Conservation (phyloP, 2,888 invertebrate species). For the Helleia helle region DNA sequence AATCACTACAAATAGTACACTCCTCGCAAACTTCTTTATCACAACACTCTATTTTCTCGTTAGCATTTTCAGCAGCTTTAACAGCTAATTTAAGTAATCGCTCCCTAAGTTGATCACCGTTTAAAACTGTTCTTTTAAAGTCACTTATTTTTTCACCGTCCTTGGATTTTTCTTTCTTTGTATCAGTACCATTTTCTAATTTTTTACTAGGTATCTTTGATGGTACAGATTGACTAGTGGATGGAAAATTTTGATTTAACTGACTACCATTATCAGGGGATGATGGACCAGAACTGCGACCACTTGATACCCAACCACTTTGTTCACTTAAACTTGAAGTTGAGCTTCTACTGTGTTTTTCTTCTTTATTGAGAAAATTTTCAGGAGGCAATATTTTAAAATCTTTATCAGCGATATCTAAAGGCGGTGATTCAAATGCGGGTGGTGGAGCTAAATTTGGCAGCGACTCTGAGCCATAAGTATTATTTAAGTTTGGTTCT, state of each 20-base stretch:
- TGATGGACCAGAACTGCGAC: constrained; percentile 77
- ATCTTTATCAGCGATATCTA: constrained; percentile 65
- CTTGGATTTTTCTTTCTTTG: constrained; percentile 27
- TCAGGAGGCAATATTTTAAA: constrained; percentile 68
- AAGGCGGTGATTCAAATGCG: constrained; percentile 73
- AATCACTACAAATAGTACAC: constrained; percentile 67
- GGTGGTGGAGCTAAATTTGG: constrained; percentile 80
- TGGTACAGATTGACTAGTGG: constrained; percentile 39
- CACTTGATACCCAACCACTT: constrained; percentile 91
- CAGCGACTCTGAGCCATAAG: constrained; percentile 79
- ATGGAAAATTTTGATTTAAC: constrained; percentile 60
- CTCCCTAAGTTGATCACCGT: constrained; percentile 78
- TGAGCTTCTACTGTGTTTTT: constrained; percentile 63
- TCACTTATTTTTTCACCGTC: constrained; percentile 54
- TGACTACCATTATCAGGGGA: constrained; percentile 74
- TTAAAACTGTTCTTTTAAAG: constrained; percentile 66
- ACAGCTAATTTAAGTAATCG: constrained; percentile 77
- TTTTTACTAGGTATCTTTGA: constrained; percentile 38
- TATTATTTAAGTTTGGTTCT: constrained; percentile 67
- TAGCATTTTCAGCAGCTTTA: constrained; percentile 56
- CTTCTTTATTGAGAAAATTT: constrained; percentile 59
- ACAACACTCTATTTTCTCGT: constrained; percentile 68
- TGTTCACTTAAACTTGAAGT: constrained; percentile 85
- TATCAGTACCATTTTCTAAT: constrained; percentile 31
- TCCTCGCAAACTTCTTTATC: constrained; percentile 68